Conservation (phyloP, 2,113 vertebrate species). For the Mustela lutreola region DNA sequence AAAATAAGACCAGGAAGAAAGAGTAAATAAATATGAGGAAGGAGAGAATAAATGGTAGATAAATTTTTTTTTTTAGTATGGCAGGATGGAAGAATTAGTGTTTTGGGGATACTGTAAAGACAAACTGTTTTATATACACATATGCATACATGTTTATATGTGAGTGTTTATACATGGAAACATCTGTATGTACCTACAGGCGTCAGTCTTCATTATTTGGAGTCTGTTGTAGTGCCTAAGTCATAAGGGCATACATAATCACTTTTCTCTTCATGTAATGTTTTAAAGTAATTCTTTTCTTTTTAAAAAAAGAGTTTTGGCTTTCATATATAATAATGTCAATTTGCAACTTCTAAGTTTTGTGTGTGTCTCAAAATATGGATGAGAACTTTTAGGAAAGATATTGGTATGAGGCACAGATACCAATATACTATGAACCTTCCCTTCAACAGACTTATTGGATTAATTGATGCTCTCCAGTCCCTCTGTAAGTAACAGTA, state of each 20-base stretch:
- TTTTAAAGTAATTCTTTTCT: constrained; percentile 34
- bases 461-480: not conserved
- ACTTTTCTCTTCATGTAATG: constrained; percentile 30
- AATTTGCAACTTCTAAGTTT: not conserved
- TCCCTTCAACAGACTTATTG: not conserved
- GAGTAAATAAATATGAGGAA: not conserved
- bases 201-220: constrained; percentile 8
- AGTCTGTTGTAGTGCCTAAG: not conserved
- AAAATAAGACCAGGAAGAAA: constrained; percentile 5
- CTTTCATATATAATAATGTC: constrained; percentile 27
- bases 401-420: constrained; percentile 31
- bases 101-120: not conserved
- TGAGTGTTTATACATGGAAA: not conserved
- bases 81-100: not conserved
- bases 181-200: not conserved
- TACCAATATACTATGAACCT: not conserved
- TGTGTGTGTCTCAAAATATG: constrained; percentile 38
- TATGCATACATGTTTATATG: not conserved
- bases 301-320: not conserved
- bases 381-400: constrained; percentile 7
- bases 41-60: constrained; percentile 19
- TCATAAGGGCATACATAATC: not conserved
- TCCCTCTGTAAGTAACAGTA: constrained; percentile 22
- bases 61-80: not conserved
- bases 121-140: not conserved